These are phyloP conservation scores for Cardiocondyla obscurior DNA, from an alignment of 1,140 invertebrate genomes.

Conservation along the genomic window DNA sequence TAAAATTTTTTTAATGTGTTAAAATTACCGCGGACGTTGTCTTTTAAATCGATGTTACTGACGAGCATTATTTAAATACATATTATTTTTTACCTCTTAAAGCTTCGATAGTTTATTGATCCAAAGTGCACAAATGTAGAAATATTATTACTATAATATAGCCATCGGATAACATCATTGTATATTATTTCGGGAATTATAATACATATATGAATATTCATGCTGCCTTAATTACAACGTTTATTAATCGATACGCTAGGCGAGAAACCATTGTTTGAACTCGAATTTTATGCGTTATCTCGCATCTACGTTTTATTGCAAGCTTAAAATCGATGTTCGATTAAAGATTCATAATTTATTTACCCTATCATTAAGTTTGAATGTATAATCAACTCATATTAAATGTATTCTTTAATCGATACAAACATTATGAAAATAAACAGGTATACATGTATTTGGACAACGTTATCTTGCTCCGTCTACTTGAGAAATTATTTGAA, in stretches of 20 bases:
- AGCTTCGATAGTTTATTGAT: slow-evolving; percentile 42
- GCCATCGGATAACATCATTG: slow-evolving; percentile 31
- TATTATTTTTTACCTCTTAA: background rate
- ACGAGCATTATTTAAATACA: background rate
- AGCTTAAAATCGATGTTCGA: slow-evolving; percentile 41
- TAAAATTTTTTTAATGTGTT: background rate
- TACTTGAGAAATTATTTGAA: slow-evolving; percentile 14
- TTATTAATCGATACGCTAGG: slow-evolving; percentile 50
- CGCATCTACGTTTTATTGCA: slow-evolving; percentile 20
- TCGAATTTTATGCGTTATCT: slow-evolving; percentile 48
- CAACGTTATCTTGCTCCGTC: background rate
- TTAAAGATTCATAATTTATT: slow-evolving; percentile 55
- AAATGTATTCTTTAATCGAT: slow-evolving; percentile 4
- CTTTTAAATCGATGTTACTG: background rate
- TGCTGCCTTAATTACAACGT: slow-evolving; percentile 52
- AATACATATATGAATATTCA: slow-evolving; percentile 51
- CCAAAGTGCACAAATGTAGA: slow-evolving; percentile 16
- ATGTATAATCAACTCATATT: slow-evolving; percentile 29
- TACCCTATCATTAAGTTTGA: slow-evolving; percentile 42
- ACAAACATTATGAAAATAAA: slow-evolving; percentile 7
- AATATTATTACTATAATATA: slow-evolving; percentile 39
- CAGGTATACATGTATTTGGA: background rate
- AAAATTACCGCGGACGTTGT: background rate
- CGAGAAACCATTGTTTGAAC: slow-evolving; percentile 42
- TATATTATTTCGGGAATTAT: slow-evolving; percentile 50